These are phyloP conservation scores for Macrophya annulata DNA, from an alignment of 2,888 invertebrate species.

Conservation along the genomic window DNA sequence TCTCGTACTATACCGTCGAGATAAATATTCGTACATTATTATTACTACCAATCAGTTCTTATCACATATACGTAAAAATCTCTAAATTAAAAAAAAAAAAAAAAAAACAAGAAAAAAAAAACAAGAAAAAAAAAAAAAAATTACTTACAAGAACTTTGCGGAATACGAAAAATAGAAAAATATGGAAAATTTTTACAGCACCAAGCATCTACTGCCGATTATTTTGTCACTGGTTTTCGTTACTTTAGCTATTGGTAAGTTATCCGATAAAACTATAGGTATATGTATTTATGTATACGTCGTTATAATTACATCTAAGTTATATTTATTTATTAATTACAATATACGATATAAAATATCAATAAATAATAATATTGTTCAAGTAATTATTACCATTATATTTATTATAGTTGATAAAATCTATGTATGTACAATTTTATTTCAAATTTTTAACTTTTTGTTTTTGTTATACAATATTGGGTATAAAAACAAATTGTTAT, in stretches of 20 bases:
- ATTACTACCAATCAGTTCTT: neutral
- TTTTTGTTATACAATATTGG: neutral
- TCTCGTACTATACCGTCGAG: constrained; percentile 7
- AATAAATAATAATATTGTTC: no score
- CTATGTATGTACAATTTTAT: no score
- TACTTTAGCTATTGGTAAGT: constrained; percentile 45
- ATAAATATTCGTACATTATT: neutral
- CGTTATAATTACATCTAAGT: neutral
- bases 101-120: neutral
- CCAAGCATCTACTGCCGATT: constrained; percentile 27
- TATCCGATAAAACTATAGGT: neutral
- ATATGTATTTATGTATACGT: no score
- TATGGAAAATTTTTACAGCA: constrained; percentile 48
- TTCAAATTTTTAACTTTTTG: no score
- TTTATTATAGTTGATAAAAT: no score
- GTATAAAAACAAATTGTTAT: neutral
- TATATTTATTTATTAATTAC: no score
- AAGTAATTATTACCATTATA: no score
- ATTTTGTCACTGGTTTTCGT: constrained; percentile 50
- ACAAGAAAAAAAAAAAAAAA: neutral
- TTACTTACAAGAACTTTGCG: no score
- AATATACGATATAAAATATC: no score
- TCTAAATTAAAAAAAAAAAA: neutral
- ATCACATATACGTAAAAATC: neutral
- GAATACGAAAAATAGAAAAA: constrained; percentile 7